Base-by-base conservation (phyloP, 2,113 vertebrate species). In the Oreotragus oreotragus region DNA sequence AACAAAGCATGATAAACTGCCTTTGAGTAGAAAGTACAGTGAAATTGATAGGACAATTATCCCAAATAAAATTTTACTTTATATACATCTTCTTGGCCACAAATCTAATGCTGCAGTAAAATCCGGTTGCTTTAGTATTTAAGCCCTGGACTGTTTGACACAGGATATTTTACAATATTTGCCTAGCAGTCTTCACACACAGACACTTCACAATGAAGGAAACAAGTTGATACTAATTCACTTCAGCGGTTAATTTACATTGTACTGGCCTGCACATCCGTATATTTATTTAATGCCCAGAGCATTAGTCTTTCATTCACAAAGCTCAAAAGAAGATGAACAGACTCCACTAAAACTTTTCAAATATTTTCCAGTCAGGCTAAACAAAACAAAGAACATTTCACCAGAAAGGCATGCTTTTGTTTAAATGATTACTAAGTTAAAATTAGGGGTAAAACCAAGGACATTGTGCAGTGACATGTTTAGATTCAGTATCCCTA, bases 341-440 rank as follows among this genome's bases (percentile, higher is more conserved):
- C 88, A 95, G 95, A 86, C 19, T 39, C 33, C 25, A 6, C 94
- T 85, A 85, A 93, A 89, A 87, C 96, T 91, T 92, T 95, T 96
- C 96, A 98, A 70, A 96, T 90, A 92, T 57, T 90, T 97, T 96
- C 81, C 92, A 88, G 76, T 27, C 77, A 91, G 60, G 92, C 55
- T 97, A 98, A 96, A 92, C 73, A 93, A 96, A 95, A 96, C 95
- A 96, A 96, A 97, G 90, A 96, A 81, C 49, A 81, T 92, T 97
- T 85, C 90, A 30, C 85, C 47, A 64, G 85, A 88, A 97, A 97
- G 81, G 88, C 55, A 77, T 19, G 88, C 60, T 92, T 97, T 97
- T 95, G 95, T 97, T 96, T 96, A 96, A 97, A 62, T 85, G 94
- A 96, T 47, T 66, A 64, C 19, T 80, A 70, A 90, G 91, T 89